phyloP scores from a whole-genome alignment of 2,113 vertebrate genomes.

The Zootoca vivipara region DNA sequence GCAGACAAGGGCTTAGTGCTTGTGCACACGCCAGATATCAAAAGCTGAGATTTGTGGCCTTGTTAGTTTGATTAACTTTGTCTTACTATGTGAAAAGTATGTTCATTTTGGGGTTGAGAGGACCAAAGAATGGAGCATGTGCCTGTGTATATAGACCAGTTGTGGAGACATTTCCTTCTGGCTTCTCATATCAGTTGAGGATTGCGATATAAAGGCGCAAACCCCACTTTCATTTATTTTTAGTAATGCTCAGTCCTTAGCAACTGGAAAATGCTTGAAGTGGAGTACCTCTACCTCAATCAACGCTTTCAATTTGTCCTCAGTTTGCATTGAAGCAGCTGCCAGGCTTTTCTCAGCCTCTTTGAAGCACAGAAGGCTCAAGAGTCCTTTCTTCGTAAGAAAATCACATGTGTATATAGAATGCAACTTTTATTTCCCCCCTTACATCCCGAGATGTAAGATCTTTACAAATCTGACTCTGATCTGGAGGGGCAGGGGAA shows the following conservation, averaged over 20 bases:
- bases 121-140: background rate
- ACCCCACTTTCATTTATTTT: background rate
- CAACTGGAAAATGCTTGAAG: background rate
- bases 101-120: background rate
- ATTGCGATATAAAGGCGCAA: background rate
- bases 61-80: background rate
- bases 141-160: background rate
- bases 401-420: background rate
- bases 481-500: slow-evolving; percentile 5
- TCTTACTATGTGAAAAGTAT: background rate
- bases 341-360: background rate
- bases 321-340: background rate
- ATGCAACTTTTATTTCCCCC: background rate
- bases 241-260: slow-evolving; percentile 18
- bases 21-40: background rate
- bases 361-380: background rate
- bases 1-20: background rate
- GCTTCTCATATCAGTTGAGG: background rate
- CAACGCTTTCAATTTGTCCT: background rate
- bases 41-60: background rate
- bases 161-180: background rate
- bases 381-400: background rate
- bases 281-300: background rate
- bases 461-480: slow-evolving; percentile 20
- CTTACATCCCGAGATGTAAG: background rate